phyloP scores from a whole-genome alignment of 1,140 invertebrate species.

The Drosophila bocqueti region DNA sequence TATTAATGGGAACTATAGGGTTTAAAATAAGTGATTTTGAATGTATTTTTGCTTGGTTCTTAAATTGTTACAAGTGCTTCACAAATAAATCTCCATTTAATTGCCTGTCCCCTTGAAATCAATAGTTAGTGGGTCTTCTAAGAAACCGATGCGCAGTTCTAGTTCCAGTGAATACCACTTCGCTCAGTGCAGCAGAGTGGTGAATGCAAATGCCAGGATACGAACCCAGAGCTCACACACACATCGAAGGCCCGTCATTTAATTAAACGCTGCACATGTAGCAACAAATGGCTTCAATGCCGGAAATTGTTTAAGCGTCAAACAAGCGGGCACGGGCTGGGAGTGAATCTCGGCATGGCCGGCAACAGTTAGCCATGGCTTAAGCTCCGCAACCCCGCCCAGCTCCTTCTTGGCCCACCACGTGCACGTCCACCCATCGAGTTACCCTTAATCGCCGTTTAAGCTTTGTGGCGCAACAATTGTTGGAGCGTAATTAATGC shows the following conservation, averaged over 20 bases:
- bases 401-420: neutral
- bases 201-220: constrained; percentile 11
- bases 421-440: constrained; percentile 9
- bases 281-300: constrained; percentile 61
- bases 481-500: constrained; percentile 81
- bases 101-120: neutral
- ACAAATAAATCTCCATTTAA: neutral
- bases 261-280: constrained; percentile 66
- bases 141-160: neutral
- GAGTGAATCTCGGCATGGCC: constrained; percentile 15
- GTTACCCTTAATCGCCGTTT: constrained; percentile 71
- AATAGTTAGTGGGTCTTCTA: neutral
- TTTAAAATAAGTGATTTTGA: neutral
- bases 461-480: constrained; percentile 82
- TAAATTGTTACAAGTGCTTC: neutral
- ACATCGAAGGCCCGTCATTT: constrained; percentile 46
- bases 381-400: neutral
- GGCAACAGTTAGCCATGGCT: constrained; percentile 23
- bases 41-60: too few species aligned
- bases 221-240: neutral
- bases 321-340: constrained; percentile 14
- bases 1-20: neutral
- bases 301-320: constrained; percentile 72
- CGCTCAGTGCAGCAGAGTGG: constrained; percentile 10
- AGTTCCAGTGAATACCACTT: neutral